phyloP scores from a whole-genome alignment of 1,140 invertebrate species.

The Gryllus bimaculatus region DNA sequence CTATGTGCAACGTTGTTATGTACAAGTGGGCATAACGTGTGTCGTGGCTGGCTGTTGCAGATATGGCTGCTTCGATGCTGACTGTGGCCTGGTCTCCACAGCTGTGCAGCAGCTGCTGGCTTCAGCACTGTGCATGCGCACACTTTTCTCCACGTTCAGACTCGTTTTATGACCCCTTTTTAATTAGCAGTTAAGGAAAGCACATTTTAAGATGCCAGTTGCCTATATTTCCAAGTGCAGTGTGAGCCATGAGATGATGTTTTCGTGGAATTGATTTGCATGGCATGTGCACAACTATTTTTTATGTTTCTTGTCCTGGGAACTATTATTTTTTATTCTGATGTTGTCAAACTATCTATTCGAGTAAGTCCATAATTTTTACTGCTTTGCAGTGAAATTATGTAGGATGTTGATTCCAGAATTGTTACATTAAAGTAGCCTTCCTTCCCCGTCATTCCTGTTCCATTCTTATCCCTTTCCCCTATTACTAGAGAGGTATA shows the following conservation, averaged over 20 bases:
- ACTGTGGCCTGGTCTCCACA: neutral
- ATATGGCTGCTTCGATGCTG: neutral
- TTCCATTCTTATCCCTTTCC: neutral
- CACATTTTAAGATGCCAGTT: neutral
- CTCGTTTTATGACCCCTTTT: neutral
- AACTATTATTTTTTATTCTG: neutral
- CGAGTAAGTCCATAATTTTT: neutral
- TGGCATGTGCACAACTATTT: neutral
- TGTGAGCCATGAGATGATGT: neutral
- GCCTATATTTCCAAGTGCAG: neutral
- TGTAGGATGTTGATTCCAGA: too few species aligned
- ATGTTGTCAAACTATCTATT: neutral
- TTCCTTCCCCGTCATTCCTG: neutral
- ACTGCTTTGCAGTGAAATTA: neutral
- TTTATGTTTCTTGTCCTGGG: neutral
- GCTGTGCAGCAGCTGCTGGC: neutral
- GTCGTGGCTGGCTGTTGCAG: neutral
- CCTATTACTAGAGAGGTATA: neutral
- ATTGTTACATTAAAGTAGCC: too few species aligned
- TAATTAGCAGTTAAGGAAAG: neutral
- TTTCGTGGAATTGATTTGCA: neutral
- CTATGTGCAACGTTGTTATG: neutral
- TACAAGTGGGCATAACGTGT: neutral
- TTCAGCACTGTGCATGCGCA: constrained; percentile 2
- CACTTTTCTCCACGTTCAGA: neutral